phyloP scores from a whole-genome alignment of 2,888 invertebrate genomes.

The Clunio marinus region DNA sequence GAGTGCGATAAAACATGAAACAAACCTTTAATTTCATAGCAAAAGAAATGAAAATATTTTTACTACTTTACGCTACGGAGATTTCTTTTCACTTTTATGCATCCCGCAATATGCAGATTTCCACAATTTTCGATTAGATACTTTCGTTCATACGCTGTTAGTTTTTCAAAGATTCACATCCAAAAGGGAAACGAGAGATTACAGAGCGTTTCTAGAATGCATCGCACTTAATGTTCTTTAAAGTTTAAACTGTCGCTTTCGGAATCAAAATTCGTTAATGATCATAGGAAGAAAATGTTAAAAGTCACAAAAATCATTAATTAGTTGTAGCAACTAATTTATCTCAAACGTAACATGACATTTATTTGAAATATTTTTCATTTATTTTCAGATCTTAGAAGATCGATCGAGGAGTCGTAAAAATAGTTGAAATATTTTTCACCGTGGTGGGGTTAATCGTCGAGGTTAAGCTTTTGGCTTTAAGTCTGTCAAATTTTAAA shows the following conservation, averaged over 20 bases:
- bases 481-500: neutral
- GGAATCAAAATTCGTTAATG: slow-evolving; percentile 32
- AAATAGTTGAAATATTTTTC: neutral
- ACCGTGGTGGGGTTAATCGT: slow-evolving; percentile 15
- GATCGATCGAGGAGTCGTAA: neutral
- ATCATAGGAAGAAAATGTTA: slow-evolving; percentile 30
- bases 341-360: slow-evolving; percentile 37
- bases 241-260: slow-evolving; percentile 6
- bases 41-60: slow-evolving; percentile 29
- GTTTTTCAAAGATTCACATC: neutral
- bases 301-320: slow-evolving; percentile 19
- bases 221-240: neutral
- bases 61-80: neutral
- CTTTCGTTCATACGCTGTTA: slow-evolving; percentile 3
- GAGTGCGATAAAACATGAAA: slow-evolving; percentile 28
- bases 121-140: slow-evolving; percentile 15
- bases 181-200: slow-evolving; percentile 11
- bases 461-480: neutral
- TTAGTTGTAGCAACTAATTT: slow-evolving; percentile 38
- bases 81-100: too few species aligned
- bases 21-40: slow-evolving; percentile 33
- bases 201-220: too few species aligned
- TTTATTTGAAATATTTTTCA: slow-evolving; percentile 20
- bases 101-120: too few species aligned
- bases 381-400: neutral